These are phyloP conservation scores for Achroia grisella DNA, from an alignment of 1,140 invertebrate species.

Conservation along the genomic window DNA sequence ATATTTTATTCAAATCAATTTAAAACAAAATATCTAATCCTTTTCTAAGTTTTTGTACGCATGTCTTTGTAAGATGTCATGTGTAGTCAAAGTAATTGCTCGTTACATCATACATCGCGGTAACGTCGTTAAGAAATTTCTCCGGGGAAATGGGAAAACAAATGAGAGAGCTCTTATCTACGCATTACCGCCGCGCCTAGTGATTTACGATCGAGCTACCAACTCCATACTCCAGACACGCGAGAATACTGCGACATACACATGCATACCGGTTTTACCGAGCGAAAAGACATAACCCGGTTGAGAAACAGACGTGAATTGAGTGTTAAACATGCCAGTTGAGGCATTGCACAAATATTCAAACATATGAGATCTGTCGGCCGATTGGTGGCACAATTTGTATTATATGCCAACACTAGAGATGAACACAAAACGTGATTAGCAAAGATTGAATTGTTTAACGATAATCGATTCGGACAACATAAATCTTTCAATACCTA, in stretches of 20 bases:
- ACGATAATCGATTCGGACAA: slow-evolving; percentile 11
- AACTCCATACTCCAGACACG: slow-evolving; percentile 23
- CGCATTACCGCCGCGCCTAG: slow-evolving; percentile 52
- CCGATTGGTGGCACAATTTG: slow-evolving; percentile 10
- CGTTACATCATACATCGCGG: slow-evolving; percentile 40
- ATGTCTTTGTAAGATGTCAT: slow-evolving; percentile 12
- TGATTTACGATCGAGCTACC: slow-evolving; percentile 59
- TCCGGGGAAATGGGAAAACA: slow-evolving; percentile 59
- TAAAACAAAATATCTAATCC: background rate
- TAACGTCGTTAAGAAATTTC: slow-evolving; percentile 55
- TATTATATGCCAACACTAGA: background rate
- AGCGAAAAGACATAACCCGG: slow-evolving; percentile 43
- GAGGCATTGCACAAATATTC: slow-evolving; percentile 33
- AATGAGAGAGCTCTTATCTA: slow-evolving; percentile 64
- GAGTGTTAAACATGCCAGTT: slow-evolving; percentile 45
- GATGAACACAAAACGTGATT: slow-evolving; percentile 5
- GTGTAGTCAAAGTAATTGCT: slow-evolving; percentile 31
- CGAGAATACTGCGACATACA: slow-evolving; percentile 17
- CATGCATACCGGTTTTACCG: slow-evolving; percentile 35
- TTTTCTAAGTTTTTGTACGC: background rate
- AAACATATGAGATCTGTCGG: slow-evolving; percentile 25
- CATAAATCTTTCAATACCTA: slow-evolving; percentile 17
- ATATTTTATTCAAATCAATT: too few relatives aligned
- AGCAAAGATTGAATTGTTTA: slow-evolving; percentile 10
- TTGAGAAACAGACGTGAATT: slow-evolving; percentile 53